These are phyloP conservation scores for Neodon shergylaensis DNA, from an alignment of 2,113 vertebrate genomes.

Conservation along the genomic window DNA sequence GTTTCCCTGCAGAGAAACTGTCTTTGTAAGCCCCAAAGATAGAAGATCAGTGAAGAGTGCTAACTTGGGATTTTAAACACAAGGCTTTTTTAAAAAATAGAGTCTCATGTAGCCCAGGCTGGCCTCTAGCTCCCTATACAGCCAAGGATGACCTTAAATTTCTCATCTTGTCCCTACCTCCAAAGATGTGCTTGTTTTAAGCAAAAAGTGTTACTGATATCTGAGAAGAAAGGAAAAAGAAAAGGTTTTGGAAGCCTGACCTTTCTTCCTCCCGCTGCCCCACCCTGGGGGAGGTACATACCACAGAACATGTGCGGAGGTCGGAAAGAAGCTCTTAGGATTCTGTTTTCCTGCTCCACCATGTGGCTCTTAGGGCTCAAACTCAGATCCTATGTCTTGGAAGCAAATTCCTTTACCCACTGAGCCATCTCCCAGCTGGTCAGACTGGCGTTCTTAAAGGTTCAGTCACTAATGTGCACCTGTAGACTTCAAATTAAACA, in stretches of 20 bases:
- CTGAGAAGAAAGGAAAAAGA: constrained; percentile 10
- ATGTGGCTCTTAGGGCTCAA: background rate
- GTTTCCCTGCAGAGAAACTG: background rate
- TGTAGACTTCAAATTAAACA: constrained; percentile 3
- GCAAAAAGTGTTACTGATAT: background rate
- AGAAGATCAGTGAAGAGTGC: background rate
- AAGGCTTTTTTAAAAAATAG: background rate
- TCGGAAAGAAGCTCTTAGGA: background rate
- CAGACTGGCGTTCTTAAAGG: no score
- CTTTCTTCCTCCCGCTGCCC: background rate
- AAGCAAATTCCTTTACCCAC: no score
- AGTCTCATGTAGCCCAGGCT: background rate
- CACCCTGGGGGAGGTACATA: background rate
- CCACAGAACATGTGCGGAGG: background rate
- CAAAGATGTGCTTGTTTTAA: background rate
- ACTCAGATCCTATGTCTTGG: background rate
- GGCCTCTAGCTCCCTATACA: background rate
- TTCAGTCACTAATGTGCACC: background rate
- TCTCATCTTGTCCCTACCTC: background rate
- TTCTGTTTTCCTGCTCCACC: background rate
- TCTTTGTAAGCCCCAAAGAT: background rate
- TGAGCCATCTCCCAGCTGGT: background rate
- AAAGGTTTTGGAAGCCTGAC: background rate
- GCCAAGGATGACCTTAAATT: background rate
- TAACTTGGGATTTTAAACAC: background rate